Base-by-base conservation (phyloP, 2,113 vertebrate genomes). In the Orthonyx spaldingii region DNA sequence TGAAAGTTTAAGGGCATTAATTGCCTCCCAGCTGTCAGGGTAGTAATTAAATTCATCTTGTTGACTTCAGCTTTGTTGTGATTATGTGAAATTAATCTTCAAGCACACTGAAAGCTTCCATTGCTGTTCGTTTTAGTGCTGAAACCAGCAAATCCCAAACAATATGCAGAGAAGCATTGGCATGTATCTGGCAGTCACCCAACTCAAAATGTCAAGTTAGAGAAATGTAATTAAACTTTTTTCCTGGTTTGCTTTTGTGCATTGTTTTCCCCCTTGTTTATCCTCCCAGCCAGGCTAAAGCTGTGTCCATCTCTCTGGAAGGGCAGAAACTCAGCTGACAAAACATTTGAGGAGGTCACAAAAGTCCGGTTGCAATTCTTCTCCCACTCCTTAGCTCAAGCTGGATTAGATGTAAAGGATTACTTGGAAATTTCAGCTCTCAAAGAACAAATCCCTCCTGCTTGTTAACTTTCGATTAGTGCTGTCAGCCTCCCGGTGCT, bases 1-100 rank as follows among this genome's bases (percentile, higher is more conserved):
- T 59, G 59, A 77, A 97, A 96, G 60, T 97, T 95, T 94, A 84
- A 84, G 94, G 90, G 86, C 91, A 97, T 95, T 98, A 97, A 98
- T 97, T 97, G 93, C 86, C 89, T 97, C 91, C 94, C 93, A 97
- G 92, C 95, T 97, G 96, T 92, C 97, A 95, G 91, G 87, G 46
- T 16, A 42, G 91, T 97, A 97, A 98, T 98, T 97, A 98, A 97
- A 97, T 93, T 93, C 87, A 95, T 90, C 94, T 96, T 97, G 94
- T 97, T 97, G 96, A 98, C 94, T 96, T 93, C 90, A 93, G 90
- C 84, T 92, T 96, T 94, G 88, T 90, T 97, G 94, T 21, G 56
- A 96, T 98, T 91, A 96, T 94, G 80, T 94, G 92, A 96, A 97
- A 96, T 95, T 92, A 97, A 97, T 97, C 96, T 97, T 95, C 76